These are phyloP conservation scores for Butorides virescens DNA, from an alignment of 2,113 vertebrate genomes.

Conservation along the genomic window DNA sequence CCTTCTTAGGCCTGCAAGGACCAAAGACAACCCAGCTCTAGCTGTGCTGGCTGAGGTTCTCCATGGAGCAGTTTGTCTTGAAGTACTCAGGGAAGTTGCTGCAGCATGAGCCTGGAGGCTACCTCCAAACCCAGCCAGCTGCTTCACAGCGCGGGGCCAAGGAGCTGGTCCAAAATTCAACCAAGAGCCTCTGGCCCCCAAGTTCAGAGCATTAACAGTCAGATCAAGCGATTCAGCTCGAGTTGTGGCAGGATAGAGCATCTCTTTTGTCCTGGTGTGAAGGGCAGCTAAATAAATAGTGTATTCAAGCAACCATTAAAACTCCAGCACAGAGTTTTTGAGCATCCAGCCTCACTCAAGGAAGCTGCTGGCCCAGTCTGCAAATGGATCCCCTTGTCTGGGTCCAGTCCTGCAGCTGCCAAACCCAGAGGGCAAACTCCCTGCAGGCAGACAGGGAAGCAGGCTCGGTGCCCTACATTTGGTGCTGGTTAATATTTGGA, in stretches of 20 bases:
- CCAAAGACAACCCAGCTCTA: background rate
- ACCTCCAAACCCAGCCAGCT: background rate
- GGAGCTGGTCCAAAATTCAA: background rate
- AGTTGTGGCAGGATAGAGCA: background rate
- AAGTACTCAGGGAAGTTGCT: background rate
- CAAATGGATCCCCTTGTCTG: background rate
- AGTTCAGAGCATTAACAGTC: background rate
- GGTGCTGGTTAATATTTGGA: background rate
- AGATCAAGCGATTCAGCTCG: background rate
- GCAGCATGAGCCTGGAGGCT: accelerated
- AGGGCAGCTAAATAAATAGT: background rate
- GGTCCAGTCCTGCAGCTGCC: background rate
- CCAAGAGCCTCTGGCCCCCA: background rate
- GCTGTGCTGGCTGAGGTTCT: background rate
- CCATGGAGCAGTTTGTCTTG: background rate
- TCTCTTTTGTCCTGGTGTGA: background rate
- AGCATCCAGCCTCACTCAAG: background rate
- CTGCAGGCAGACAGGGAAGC: background rate
- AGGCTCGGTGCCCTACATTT: background rate
- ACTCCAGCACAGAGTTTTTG: background rate
- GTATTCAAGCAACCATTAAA: background rate
- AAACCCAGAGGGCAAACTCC: background rate
- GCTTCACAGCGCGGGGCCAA: background rate
- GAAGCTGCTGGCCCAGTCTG: background rate
- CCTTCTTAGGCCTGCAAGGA: background rate